Conservation (phyloP, 2,113 vertebrate genomes). For the Erythrocercus mccallii region DNA sequence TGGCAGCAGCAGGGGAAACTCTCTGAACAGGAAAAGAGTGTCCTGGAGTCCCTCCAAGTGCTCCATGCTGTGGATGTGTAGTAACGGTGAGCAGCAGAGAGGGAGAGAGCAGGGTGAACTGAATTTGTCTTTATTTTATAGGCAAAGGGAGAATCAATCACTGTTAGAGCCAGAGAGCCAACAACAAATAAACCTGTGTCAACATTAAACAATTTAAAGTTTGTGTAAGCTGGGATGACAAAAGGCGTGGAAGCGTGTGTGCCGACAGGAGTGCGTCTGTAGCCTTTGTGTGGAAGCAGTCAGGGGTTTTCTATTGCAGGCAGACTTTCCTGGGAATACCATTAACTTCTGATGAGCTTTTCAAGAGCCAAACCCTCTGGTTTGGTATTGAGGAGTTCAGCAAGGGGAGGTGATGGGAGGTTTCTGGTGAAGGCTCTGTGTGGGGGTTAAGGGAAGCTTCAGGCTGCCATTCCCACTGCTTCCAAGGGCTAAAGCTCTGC, state of each 20-base stretch:
- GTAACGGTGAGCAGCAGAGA: neutral
- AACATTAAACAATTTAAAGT: neutral
- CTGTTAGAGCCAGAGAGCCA: neutral
- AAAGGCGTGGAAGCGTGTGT: neutral
- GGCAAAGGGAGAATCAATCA: neutral
- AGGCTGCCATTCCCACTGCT: neutral
- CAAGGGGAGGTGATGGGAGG: neutral
- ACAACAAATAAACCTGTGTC: neutral
- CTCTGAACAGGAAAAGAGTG: neutral
- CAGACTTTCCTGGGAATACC: neutral
- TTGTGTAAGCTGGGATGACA: neutral
- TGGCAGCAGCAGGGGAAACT: neutral
- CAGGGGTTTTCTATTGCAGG: neutral
- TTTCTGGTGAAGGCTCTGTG: neutral
- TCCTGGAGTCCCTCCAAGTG: neutral
- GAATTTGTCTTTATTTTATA: neutral
- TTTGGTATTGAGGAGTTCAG: rapidly evolving
- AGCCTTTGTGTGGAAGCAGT: neutral
- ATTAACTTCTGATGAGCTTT: neutral
- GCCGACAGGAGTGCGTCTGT: neutral
- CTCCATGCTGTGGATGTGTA: rapidly evolving
- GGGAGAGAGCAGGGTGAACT: neutral
- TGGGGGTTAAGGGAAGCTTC: no score
- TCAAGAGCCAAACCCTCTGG: neutral
- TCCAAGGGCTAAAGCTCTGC: neutral